These are phyloP conservation scores for Cyanistes caeruleus DNA, from an alignment of 2,113 vertebrate species.

Conservation along the genomic window DNA sequence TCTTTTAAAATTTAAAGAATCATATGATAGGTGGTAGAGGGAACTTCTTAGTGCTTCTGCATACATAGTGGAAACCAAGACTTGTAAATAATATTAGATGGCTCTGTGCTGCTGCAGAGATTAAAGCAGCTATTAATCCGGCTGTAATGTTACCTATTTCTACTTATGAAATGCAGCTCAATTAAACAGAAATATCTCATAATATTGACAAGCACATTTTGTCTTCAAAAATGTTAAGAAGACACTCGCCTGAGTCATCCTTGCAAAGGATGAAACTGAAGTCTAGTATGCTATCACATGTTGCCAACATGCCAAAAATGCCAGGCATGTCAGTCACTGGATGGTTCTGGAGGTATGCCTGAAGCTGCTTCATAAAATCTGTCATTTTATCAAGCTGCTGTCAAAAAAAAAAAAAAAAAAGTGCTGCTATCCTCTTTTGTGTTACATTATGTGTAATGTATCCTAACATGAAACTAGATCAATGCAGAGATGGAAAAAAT, in stretches of 20 bases:
- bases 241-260: background rate
- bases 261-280: background rate
- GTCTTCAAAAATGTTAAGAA: background rate
- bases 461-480: background rate
- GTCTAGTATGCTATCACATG: background rate
- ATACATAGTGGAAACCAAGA: background rate
- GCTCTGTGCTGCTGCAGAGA: background rate
- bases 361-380: background rate
- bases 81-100: background rate
- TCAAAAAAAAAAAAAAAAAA: background rate
- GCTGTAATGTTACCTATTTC: background rate
- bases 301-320: background rate
- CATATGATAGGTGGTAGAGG: background rate
- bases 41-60: background rate
- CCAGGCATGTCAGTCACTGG: background rate
- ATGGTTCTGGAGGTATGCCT: background rate
- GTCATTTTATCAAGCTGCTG: background rate
- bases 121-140: background rate
- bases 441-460: background rate
- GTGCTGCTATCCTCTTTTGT: background rate
- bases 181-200: background rate
- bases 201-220: accelerated
- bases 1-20: background rate
- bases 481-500: background rate
- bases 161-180: background rate